A percentile compares a stretch with the other conserved stretches of the same genome.
Conservation (phyloP, 2,113 vertebrate genomes). For the Corythornis madagascariensis region DNA sequence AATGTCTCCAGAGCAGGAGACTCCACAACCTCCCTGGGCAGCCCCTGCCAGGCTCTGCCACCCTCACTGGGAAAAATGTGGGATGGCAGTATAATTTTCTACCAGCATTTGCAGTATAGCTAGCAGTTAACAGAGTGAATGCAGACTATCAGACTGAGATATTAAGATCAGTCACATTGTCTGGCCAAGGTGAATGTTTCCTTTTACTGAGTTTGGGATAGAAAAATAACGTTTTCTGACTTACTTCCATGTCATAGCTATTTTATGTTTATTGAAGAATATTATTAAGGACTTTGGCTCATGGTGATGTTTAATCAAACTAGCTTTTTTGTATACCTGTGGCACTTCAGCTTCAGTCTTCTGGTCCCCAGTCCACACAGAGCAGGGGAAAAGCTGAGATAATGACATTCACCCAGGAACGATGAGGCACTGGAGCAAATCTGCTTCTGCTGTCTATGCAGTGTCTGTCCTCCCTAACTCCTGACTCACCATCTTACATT, state of each 20-base stretch:
- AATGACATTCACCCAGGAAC: neutral
- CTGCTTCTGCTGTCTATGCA: neutral
- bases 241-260: neutral
- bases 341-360: neutral
- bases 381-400: neutral
- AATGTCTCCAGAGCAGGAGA: too few species aligned
- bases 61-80: neutral
- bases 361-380: neutral
- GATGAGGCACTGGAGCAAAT: neutral
- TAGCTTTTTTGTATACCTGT: neutral
- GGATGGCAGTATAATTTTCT: neutral
- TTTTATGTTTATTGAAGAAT: neutral
- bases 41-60: too few species aligned
- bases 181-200: neutral
- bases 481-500: neutral
- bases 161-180: neutral
- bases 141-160: neutral
- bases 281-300: neutral
- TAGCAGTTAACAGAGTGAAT: neutral
- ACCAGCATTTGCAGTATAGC: neutral
- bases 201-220: neutral
- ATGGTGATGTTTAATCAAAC: neutral
- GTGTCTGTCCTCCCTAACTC: neutral
- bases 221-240: neutral
- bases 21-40: too few species aligned